Conservation (phyloP, 1,140 invertebrate genomes). For the Apis florea region DNA sequence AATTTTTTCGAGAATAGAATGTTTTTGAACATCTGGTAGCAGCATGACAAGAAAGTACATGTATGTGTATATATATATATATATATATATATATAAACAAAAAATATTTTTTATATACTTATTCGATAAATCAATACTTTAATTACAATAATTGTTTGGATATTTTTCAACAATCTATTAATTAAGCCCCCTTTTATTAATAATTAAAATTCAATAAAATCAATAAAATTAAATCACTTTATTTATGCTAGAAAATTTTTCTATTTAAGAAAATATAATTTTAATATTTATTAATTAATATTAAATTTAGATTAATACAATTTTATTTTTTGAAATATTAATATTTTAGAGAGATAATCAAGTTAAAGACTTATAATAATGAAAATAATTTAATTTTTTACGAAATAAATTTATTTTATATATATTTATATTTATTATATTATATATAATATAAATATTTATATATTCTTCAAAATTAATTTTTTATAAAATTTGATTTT, state of each 20-base stretch:
- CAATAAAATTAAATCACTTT: constrained; percentile 28
- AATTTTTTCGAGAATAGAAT: neutral
- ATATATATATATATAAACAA: neutral
- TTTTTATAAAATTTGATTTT: too few species aligned
- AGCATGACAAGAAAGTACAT: constrained; percentile 4
- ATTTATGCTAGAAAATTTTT: neutral
- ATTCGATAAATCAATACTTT: neutral
- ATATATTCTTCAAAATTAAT: too few species aligned
- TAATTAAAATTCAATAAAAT: constrained; percentile 21
- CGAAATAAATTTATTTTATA: neutral
- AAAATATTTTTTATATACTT: neutral
- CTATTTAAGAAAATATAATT: neutral
- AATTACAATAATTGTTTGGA: constrained; percentile 1
- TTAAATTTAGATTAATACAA: neutral
- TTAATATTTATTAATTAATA: neutral
- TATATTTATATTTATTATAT: neutral
- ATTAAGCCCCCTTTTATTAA: too few species aligned
- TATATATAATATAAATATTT: neutral
- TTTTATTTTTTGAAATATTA: too few species aligned
- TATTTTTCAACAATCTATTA: constrained; percentile 1
- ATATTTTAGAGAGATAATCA: neutral
- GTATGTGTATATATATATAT: neutral
- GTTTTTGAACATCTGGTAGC: constrained; percentile 30
- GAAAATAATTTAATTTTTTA: neutral
- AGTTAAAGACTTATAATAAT: neutral